Percentiles rank a stretch among this genome's conserved stretches.
Conservation (phyloP, 2,888 invertebrate species). For the Arctia plantaginis region DNA sequence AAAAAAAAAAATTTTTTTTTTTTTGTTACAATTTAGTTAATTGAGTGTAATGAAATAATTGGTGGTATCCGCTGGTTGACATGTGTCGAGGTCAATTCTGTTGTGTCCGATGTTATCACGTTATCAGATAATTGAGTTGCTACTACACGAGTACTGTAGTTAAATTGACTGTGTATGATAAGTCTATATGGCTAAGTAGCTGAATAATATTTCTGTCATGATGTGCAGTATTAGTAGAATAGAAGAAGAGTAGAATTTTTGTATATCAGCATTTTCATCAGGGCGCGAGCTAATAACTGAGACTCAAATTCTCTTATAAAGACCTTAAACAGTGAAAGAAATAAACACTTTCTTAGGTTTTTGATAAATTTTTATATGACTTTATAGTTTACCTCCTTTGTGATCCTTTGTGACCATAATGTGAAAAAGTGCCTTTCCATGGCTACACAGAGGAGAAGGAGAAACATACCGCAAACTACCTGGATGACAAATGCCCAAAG, state of each 20-base stretch:
- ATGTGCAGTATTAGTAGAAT: background rate
- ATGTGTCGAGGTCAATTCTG: slow-evolving; percentile 19
- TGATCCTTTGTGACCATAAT: too few species aligned
- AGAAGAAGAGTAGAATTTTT: background rate
- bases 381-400: too few species aligned
- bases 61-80: slow-evolving; percentile 63
- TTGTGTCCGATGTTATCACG: slow-evolving; percentile 12
- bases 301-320: background rate
- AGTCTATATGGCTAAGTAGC: background rate
- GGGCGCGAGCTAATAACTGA: background rate
- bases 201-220: background rate
- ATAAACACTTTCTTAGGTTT: background rate
- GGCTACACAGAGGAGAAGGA: too few species aligned
- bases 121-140: slow-evolving; percentile 7
- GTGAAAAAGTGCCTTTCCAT: too few species aligned
- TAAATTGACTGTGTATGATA: slow-evolving; percentile 11
- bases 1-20: too few species aligned
- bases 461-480: too few species aligned
- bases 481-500: too few species aligned
- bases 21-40: slow-evolving; percentile 53
- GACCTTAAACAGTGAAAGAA: background rate
- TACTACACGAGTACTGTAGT: background rate
- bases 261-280: background rate
- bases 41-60: slow-evolving; percentile 74
- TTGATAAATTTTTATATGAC: too few species aligned